Percentiles rank a stretch among this genome's conserved stretches.
Conservation (phyloP, 1,140 invertebrate genomes). For the Ostrea denselamellosa region DNA sequence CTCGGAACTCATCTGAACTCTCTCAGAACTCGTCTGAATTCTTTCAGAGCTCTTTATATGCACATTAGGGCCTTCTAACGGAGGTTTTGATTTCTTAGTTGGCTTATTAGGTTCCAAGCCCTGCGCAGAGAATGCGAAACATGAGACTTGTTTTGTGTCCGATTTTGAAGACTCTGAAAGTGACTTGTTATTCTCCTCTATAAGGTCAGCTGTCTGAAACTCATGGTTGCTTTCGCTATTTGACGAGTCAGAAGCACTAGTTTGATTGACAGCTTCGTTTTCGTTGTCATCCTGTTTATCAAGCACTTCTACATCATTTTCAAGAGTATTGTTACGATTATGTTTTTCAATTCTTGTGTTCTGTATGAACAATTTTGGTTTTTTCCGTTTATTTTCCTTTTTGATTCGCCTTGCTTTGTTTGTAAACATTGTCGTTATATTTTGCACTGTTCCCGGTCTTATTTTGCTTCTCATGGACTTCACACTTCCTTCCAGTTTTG, state of each 20-base stretch:
- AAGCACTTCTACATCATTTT: not conserved
- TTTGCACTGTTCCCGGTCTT: conserved; percentile 48
- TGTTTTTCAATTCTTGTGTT: not conserved
- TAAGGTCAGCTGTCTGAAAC: not conserved
- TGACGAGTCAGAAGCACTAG: not conserved
- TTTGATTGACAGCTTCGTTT: not conserved
- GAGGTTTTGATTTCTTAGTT: not conserved
- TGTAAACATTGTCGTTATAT: conserved; percentile 45
- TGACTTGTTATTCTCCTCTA: not conserved
- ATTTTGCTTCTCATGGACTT: conserved; percentile 49
- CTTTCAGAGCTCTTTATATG: not conserved
- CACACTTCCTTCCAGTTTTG: conserved; percentile 45
- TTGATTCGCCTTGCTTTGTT: conserved; percentile 6
- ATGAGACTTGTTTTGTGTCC: not conserved
- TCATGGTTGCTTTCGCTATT: not conserved
- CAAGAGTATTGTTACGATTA: not conserved
- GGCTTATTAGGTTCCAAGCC: not conserved
- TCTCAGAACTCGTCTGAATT: not conserved
- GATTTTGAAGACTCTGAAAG: conserved; percentile 3
- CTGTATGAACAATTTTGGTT: not conserved
- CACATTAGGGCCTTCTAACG: not conserved
- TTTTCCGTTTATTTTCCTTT: conserved; percentile 10
- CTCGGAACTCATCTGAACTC: not conserved
- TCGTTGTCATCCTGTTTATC: not conserved
- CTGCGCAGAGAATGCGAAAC: not conserved